Base-by-base conservation (phyloP, 1,140 invertebrate species). In the Hycleus cichorii region DNA sequence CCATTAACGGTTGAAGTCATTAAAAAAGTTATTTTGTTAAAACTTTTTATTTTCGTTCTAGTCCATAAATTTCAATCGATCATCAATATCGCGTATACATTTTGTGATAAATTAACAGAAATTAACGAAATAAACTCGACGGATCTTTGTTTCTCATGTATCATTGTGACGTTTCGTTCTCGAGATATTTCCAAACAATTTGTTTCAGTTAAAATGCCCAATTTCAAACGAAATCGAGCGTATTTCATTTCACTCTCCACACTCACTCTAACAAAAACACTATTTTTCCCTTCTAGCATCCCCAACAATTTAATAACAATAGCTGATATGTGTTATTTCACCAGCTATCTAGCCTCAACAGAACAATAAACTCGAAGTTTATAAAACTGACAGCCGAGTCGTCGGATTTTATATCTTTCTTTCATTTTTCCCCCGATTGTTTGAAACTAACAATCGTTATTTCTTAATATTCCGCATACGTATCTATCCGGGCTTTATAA, bases 121-220 rank as follows among this genome's bases (percentile, higher is more conserved):
- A 18, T 18, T 18, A 18, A 18, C 18, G 18, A 18, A 18, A 18
- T 18, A 18, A 18, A 18, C 18, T 18, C 18, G 1, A 18, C 18
- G 18, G 18, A 18, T 18, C 18, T 18, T 32, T 45, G 45, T 46
- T 45, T 45, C 51, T 44, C 51, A 53, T 53, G 42, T 42, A 53
- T 53, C 51, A 53, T 53, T 42, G 40, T 53, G 51, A 53, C 51
- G 42, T 53, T 53, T 45, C 51, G 51, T 53, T 53, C 46, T 46
- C 51, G 5, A 45, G 51, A 53, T 53, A 53, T 53, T 53, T 53
- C 51, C 51, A 53, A 53, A 53, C 51, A 53, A 53, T 53, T 53
- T 53, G 51, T 53, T 53, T 53, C 46, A 32, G 51, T 53, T 53
- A 53, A 53, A 53, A 53, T 45, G 51, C 42, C 42, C 51, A 53